These are phyloP conservation scores for Lepus americanus DNA, from an alignment of 2,113 vertebrate genomes.

Conservation along the genomic window DNA sequence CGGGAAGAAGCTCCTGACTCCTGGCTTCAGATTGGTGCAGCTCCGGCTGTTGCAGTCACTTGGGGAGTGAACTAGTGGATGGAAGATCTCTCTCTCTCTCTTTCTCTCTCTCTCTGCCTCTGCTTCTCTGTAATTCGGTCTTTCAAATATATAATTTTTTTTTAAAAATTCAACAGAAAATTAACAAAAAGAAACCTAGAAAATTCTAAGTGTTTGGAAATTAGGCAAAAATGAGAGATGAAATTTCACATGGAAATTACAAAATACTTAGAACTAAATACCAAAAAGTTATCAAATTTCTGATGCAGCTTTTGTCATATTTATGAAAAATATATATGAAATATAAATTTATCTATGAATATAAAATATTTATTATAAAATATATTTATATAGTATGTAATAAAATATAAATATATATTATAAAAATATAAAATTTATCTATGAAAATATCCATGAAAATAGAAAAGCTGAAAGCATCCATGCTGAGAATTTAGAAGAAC, in stretches of 20 bases:
- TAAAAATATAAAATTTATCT: neutral
- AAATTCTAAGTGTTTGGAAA: neutral
- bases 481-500: neutral
- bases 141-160: too few species aligned
- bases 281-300: neutral
- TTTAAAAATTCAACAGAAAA: neutral
- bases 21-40: too few species aligned
- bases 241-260: neutral
- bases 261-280: neutral
- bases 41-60: too few species aligned
- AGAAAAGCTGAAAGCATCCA: neutral
- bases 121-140: too few species aligned
- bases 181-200: neutral
- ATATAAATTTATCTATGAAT: neutral
- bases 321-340: too few species aligned
- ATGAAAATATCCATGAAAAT: neutral
- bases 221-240: neutral
- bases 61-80: too few species aligned
- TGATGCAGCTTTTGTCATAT: too few species aligned
- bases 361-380: neutral
- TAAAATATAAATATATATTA: neutral
- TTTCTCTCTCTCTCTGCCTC: too few species aligned
- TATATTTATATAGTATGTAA: neutral
- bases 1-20: too few species aligned
- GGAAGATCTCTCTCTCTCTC: too few species aligned